Conservation (phyloP, 2,888 invertebrate species). For the Drosophila colorata region DNA sequence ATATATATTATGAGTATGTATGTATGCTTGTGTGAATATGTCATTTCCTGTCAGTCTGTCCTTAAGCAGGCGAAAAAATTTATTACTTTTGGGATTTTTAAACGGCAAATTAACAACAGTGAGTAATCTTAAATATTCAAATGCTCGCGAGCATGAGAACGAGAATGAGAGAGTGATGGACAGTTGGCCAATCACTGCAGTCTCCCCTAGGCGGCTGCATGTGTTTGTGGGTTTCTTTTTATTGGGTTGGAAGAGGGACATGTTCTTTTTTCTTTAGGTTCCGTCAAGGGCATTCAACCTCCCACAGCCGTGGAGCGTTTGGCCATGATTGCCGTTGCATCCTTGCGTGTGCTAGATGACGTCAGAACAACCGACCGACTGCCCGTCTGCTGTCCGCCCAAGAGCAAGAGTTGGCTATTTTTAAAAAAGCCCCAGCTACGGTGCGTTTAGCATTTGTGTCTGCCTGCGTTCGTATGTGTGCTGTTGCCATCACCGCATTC, state of each 20-base stretch:
- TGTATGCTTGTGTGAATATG: slow-evolving; percentile 5
- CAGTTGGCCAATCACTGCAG: slow-evolving; percentile 23
- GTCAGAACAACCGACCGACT: slow-evolving; percentile 31
- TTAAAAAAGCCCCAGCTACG: slow-evolving; percentile 35
- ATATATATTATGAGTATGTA: background rate
- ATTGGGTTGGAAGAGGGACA: slow-evolving; percentile 24
- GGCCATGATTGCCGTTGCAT: slow-evolving; percentile 31
- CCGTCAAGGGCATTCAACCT: slow-evolving; percentile 45
- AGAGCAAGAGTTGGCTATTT: slow-evolving; percentile 46
- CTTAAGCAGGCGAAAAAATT: slow-evolving; percentile 23
- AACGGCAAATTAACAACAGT: slow-evolving; percentile 12
- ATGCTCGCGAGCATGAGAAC: slow-evolving; percentile 1
- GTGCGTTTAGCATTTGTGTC: slow-evolving; percentile 32
- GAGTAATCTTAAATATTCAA: slow-evolving; percentile 19
- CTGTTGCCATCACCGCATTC: slow-evolving; percentile 53
- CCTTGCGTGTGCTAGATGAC: slow-evolving; percentile 44
- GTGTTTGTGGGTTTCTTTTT: slow-evolving; percentile 22
- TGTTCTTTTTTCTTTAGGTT: slow-evolving; percentile 27
- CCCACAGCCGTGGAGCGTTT: slow-evolving; percentile 13
- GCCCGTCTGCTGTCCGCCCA: slow-evolving; percentile 1
- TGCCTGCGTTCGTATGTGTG: slow-evolving; percentile 30
- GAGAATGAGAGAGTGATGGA: slow-evolving; percentile 36
- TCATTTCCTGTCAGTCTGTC: slow-evolving; percentile 34
- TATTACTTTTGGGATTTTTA: slow-evolving; percentile 18
- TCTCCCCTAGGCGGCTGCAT: slow-evolving; percentile 26